Base-by-base conservation (phyloP, 1,140 invertebrate species). In the Venustaconcha ellipsiformis region DNA sequence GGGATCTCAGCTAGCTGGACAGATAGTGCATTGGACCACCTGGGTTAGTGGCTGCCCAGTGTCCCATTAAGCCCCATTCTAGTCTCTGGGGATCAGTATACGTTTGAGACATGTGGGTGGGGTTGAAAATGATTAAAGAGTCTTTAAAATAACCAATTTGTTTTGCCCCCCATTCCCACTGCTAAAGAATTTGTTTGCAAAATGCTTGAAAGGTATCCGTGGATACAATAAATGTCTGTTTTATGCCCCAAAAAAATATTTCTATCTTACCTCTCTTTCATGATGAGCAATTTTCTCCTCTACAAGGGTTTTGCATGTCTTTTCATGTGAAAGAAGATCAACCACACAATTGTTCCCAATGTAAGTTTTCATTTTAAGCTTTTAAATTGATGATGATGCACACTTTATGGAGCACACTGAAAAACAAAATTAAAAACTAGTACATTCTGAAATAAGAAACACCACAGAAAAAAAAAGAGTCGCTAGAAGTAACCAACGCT, bases 341-440 rank as follows among this genome's bases (percentile, higher is more conserved):
- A 85, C 78, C 59, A 66, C 63, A 76, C 78, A 80, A n/a, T 80
- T 70, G 65, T 81, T 83, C 75, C 78, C 80, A 74, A 82, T 76
- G 59, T 79, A 82, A 57, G 80, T 75, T 70, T 84, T 82, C 82
- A 85, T 84, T 70, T 69, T 83, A 37, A 70, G 62, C 26, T 65
- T 71, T 65, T 66, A 67, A n/a, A 63, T 55, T 67, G 64, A 64
- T 62, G 78, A 67, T 74, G 64, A 77, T 65, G 72, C 74, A 59
- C 74, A 81, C 77, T 87, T 81, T 87, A 85, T 83, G 84, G 84
- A 82, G 23, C 82, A 87, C 83, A 84, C 87, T 88, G 81, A 75
- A 84, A 82, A 64, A 59, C 67, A 79, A 78, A 72, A 73, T 26
- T 57, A 64, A 73, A 72, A 73, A 66, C 23, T 23, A 23, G 23